phyloP scores from a whole-genome alignment of 2,113 vertebrate species.

The Capreolus pygargus region DNA sequence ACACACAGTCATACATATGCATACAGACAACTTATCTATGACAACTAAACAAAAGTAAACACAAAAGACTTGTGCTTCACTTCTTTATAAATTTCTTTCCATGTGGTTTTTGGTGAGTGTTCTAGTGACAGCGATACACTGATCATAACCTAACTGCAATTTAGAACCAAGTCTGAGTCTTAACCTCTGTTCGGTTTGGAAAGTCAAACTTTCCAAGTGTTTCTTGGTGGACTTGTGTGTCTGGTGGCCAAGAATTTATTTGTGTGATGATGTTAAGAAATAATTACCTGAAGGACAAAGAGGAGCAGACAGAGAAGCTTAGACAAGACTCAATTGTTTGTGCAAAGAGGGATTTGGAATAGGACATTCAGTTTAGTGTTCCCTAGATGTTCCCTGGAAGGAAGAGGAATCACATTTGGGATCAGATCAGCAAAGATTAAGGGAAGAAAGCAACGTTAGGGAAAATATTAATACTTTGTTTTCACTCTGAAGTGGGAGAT shows the following conservation, averaged over 20 bases:
- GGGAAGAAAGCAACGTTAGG: background rate
- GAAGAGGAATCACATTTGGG: background rate
- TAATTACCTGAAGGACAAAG: background rate
- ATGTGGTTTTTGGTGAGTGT: background rate
- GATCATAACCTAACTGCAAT: background rate
- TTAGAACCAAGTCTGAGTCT: background rate
- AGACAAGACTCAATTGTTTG: background rate
- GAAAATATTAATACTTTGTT: background rate
- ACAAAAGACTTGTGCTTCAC: background rate
- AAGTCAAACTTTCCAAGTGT: background rate
- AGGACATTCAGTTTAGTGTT: background rate
- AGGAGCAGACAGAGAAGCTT: background rate
- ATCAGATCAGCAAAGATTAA: background rate
- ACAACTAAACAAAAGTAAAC: background rate
- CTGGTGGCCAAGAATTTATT: background rate
- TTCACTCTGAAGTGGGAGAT: background rate
- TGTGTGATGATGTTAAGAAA: background rate
- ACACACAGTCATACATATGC: background rate
- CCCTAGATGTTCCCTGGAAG: background rate
- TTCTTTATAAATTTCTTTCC: background rate
- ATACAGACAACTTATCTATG: background rate
- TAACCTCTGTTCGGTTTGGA: background rate
- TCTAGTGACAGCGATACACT: background rate
- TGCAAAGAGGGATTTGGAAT: background rate
- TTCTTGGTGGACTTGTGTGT: background rate